phyloP scores from a whole-genome alignment of 2,888 invertebrate genomes.

The Eubasilissa splendida region DNA sequence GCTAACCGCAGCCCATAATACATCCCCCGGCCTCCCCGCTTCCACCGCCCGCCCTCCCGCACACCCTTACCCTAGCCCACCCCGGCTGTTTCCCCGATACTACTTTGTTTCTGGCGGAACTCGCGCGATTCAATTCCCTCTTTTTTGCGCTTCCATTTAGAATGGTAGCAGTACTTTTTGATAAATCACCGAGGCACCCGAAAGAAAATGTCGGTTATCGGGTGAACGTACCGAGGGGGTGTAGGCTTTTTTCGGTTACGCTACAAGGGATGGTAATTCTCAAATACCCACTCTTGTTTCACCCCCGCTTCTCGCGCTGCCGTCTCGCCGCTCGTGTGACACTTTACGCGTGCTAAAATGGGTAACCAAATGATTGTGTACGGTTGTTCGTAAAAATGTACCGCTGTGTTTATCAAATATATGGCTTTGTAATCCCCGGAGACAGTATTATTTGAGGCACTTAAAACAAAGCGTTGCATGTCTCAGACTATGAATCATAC shows the following conservation, averaged over 20 bases:
- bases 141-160: slow-evolving; percentile 41
- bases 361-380: too few species aligned
- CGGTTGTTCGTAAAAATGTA: too few species aligned
- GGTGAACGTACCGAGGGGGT: neutral
- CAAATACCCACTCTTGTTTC: slow-evolving; percentile 46
- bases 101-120: slow-evolving; percentile 54
- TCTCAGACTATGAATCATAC: too few species aligned
- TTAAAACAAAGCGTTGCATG: too few species aligned
- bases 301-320: neutral
- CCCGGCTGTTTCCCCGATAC: slow-evolving; percentile 12
- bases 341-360: too few species aligned
- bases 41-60: slow-evolving; percentile 25
- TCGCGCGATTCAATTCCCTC: slow-evolving; percentile 53
- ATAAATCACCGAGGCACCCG: slow-evolving; percentile 48
- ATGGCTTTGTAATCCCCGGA: too few species aligned
- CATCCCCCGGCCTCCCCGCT: slow-evolving; percentile 44
- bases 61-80: neutral
- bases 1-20: slow-evolving; percentile 53
- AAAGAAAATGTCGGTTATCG: slow-evolving; percentile 40
- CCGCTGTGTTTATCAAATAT: too few species aligned
- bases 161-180: slow-evolving; percentile 49
- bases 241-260: slow-evolving; percentile 31
- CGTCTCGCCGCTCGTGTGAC: neutral
- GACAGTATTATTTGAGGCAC: too few species aligned
- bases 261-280: slow-evolving; percentile 49